A percentile compares a stretch with the other conserved stretches of the same genome.
Conservation (phyloP, 2,797 vertebrate genomes). For the Synaphobranchus kaupii region DNA sequence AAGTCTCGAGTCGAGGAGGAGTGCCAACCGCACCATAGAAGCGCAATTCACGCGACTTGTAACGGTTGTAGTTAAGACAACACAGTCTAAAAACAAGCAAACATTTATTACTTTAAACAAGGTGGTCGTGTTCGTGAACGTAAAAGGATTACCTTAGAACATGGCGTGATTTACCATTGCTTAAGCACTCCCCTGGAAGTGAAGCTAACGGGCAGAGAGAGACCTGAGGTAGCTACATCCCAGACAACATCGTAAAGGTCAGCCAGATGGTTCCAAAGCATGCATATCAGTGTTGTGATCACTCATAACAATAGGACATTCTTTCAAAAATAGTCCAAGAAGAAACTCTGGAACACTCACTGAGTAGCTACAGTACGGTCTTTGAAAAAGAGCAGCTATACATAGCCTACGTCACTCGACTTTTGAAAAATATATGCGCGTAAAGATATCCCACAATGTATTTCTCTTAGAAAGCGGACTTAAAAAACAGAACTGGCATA, state of each 20-base stretch:
- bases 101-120: background rate
- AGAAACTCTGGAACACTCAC: background rate
- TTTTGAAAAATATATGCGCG: background rate
- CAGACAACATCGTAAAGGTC: background rate
- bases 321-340: background rate
- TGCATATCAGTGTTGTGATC: background rate
- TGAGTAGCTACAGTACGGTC: background rate
- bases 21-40: background rate
- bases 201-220: background rate
- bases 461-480: background rate
- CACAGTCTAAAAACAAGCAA: background rate
- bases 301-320: background rate
- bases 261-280: background rate
- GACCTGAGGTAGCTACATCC: background rate
- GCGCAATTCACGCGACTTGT: background rate
- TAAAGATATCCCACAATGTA: background rate
- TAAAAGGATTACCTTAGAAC: background rate
- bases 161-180: background rate
- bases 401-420: background rate
- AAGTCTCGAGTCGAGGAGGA: background rate
- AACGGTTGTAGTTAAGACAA: background rate
- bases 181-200: background rate
- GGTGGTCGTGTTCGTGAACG: background rate
- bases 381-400: background rate
- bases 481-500: background rate